Evolutionary conservation across 1,140 invertebrate genomes (phyloP), one percentile per base, ranked within the genome.

Genomic region (Matsumurasca onukii): DNA sequence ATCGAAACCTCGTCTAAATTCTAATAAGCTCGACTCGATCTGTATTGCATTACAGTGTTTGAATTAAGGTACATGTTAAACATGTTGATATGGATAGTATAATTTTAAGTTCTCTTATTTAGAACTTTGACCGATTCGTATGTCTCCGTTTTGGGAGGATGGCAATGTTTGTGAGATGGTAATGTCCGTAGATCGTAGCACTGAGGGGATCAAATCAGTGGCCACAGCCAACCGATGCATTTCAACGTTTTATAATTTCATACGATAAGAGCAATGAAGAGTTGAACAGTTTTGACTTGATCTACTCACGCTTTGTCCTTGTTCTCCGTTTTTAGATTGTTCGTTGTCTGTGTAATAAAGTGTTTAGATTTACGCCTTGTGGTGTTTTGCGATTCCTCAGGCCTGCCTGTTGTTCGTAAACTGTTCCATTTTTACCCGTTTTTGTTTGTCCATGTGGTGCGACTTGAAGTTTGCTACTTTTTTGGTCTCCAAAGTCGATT

Each of bases 11-110:
- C n/a, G n/a, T 59, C 55, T 59, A 59, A 59, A 59, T 59, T 59
- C 24, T 59, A 59, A 59, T 24, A 39, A 9, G 5, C 34, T 5
- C 22, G 29, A 27, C 55, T 59, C 22, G 29, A 12, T 27, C 22
- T 22, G 55, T 59, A 29, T 59, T 25, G 59, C 34, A 52, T 45
- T 45, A 62, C 61, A 71, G 66, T 62, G 34, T 30, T 69, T 63
- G 49, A 69, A 31, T 24, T 67, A 61, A 63, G 55, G 69, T 74
- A 71, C 74, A 75, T 75, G 74, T 75, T 75, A 75, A 74, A 75
- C 74, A 75, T 75, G 74, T 75, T 75, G 68, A 66, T 72, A 66
- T 72, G 66, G 66, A 72, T 62, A 71, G 34, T 69, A 70, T 71
- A 61, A 25, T 70, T 59, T 72, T 72, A 55, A 69, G 73, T 74